phyloP scores from a whole-genome alignment of 2,888 invertebrate genomes.

The Thymelicus sylvestris region DNA sequence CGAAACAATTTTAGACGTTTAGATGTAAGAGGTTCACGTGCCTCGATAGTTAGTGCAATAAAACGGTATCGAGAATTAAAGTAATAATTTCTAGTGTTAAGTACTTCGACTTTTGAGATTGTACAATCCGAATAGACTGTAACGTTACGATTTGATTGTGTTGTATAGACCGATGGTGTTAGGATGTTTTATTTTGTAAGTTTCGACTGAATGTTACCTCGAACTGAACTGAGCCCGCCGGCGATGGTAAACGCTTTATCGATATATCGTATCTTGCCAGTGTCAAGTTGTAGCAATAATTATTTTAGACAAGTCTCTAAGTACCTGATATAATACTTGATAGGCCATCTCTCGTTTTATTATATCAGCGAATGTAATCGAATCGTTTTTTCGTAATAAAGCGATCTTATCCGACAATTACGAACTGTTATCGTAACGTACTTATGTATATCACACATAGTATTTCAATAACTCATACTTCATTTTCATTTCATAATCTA shows the following conservation, averaged over 20 bases:
- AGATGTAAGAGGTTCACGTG: slow-evolving; percentile 51
- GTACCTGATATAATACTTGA: slow-evolving; percentile 1
- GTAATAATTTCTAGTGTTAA: slow-evolving; percentile 58
- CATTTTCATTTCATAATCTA: background rate
- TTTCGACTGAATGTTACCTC: slow-evolving; percentile 13
- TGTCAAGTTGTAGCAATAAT: background rate
- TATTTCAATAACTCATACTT: too few relatives aligned
- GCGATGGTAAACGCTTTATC: background rate
- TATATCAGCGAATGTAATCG: background rate
- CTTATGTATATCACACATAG: too few relatives aligned
- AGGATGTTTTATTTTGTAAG: slow-evolving; percentile 8
- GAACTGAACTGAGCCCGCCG: background rate
- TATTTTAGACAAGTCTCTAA: slow-evolving; percentile 1
- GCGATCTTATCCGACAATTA: too few relatives aligned
- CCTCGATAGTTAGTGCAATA: slow-evolving; percentile 74
- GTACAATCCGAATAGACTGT: slow-evolving; percentile 83
- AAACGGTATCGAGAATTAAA: slow-evolving; percentile 52
- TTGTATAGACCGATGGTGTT: slow-evolving; percentile 31
- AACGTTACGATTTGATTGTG: slow-evolving; percentile 64
- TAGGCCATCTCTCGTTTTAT: background rate
- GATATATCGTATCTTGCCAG: background rate
- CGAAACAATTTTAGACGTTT: slow-evolving; percentile 71
- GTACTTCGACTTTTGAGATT: slow-evolving; percentile 76
- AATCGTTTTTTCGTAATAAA: too few relatives aligned
- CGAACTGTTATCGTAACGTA: too few relatives aligned